Base-by-base conservation (phyloP, 2,888 invertebrate species). In the Coelinius sp. region DNA sequence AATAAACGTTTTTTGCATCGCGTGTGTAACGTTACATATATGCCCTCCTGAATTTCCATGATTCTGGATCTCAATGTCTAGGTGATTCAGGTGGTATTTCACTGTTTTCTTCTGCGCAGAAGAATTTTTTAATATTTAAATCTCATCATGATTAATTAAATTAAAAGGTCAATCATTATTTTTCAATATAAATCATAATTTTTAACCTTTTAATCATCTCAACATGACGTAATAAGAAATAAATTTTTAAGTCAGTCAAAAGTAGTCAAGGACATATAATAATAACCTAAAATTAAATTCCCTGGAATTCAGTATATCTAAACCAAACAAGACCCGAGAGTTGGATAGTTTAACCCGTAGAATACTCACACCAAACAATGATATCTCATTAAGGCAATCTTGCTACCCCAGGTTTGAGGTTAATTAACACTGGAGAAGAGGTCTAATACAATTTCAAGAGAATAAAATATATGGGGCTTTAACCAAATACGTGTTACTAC, bases 301-400 rank as follows among this genome's bases (percentile, higher is more conserved):
- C 17, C 10, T 20, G 7, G 31, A 17, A 24, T 63, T 63, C 22
- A 63, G 59, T 41, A 14, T 2, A 8, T 41, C 14, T 41, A 14
- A 41, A 14, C n/a, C 24, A 24, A 7, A 52, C 24, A 52, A 52
- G 24, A 52, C 24, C n/a, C 24, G 8, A 22, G 52, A 24, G 52
- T 22, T 52, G 56, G 31, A 4, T 56, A n/a, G 56, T 56, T 56
- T 56, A 56, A 56, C 38, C 62, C 52, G 27, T 20, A 35, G 52
- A 66, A 6, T 35, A 52, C 66, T 44, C 62, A 20, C 17, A 67
- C 41, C 27, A 65, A 75, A 77, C 77, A 77, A 77, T 85, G 83
- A 81, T 85, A 84, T 85, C 84, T 82, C 76, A 78, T 79, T 74
- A 77, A 80, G 76, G 17, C 24, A 78, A 84, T 85, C 84, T 85